A percentile compares a stretch with the other conserved stretches of the same genome.
Evolutionary conservation across 2,113 vertebrate species (phyloP).

Genomic region (Poeciliopsis turrubarensis): DNA sequence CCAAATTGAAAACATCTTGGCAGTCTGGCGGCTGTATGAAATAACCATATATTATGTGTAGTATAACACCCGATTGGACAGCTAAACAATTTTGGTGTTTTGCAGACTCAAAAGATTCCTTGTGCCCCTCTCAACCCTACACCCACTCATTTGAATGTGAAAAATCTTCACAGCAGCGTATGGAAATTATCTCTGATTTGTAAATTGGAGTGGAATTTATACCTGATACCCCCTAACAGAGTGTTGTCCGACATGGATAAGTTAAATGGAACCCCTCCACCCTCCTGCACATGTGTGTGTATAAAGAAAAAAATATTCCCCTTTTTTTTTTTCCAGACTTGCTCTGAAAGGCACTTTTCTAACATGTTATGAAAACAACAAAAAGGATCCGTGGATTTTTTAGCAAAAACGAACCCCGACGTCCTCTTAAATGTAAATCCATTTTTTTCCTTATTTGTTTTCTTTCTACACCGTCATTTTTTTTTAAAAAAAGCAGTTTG

Average conservation of each 20-base stretch:
- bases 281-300: conserved; percentile 55
- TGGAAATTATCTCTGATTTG: conserved; percentile 73
- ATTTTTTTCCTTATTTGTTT: conserved; percentile 22
- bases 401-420: conserved; percentile 29
- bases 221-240: conserved; percentile 44
- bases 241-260: conserved; percentile 59
- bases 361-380: conserved; percentile 51
- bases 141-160: conserved; percentile 69
- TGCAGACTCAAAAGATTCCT: conserved; percentile 74
- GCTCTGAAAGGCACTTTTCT: conserved; percentile 43
- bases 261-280: conserved; percentile 32
- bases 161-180: conserved; percentile 66
- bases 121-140: conserved; percentile 40
- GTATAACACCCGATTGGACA: conserved; percentile 81
- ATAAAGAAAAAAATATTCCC: conserved; percentile 67
- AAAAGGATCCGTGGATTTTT: conserved; percentile 66
- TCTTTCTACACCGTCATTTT: conserved; percentile 14
- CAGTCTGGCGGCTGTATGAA: conserved; percentile 83
- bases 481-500: conserved; percentile 42
- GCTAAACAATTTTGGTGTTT: conserved; percentile 82
- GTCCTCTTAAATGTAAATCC: conserved; percentile 65
- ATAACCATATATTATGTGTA: conserved; percentile 84
- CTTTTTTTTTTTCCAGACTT: conserved; percentile 64
- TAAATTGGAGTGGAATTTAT: conserved; percentile 67
- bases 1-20: conserved; percentile 88